Percentiles rank a stretch among this genome's conserved stretches.
phyloP scores from a whole-genome alignment of 2,797 vertebrate species.

The Amphiprion clarkii region DNA sequence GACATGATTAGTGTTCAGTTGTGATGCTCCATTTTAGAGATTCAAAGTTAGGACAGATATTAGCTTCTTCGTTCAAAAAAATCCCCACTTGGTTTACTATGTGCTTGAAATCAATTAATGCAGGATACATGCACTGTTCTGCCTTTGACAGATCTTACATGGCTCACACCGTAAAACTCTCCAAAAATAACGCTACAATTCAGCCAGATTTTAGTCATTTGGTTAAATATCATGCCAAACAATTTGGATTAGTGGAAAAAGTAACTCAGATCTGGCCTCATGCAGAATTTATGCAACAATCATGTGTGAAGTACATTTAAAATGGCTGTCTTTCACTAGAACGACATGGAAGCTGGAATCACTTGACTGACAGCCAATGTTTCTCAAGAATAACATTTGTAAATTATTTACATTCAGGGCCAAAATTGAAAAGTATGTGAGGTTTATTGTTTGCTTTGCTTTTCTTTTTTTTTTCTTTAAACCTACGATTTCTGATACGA shows the following conservation, averaged over 20 bases:
- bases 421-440: slow-evolving; percentile 89
- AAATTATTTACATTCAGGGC: slow-evolving; percentile 91
- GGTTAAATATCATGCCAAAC: slow-evolving; percentile 33
- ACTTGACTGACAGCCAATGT: slow-evolving; percentile 86
- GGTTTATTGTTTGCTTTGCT: slow-evolving; percentile 81
- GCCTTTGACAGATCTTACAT: slow-evolving; percentile 43
- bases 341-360: slow-evolving; percentile 80
- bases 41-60: slow-evolving; percentile 24
- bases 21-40: slow-evolving; percentile 68
- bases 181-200: slow-evolving; percentile 29
- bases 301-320: slow-evolving; percentile 34
- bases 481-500: slow-evolving; percentile 84
- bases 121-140: slow-evolving; percentile 39
- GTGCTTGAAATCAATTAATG: slow-evolving; percentile 83
- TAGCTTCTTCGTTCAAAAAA: slow-evolving; percentile 89
- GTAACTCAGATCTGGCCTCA: slow-evolving; percentile 35
- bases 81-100: slow-evolving; percentile 85
- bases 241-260: slow-evolving; percentile 41
- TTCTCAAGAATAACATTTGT: slow-evolving; percentile 91
- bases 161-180: slow-evolving; percentile 50
- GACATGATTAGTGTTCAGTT: slow-evolving; percentile 59
- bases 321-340: slow-evolving; percentile 39
- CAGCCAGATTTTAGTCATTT: slow-evolving; percentile 32
- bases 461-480: slow-evolving; percentile 90
- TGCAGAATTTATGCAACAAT: slow-evolving; percentile 60